Evolutionary conservation across 2,888 invertebrate species (phyloP), one percentile per base, ranked within the genome.

Genomic region (Aphelenchoides bicaudatus): DNA sequence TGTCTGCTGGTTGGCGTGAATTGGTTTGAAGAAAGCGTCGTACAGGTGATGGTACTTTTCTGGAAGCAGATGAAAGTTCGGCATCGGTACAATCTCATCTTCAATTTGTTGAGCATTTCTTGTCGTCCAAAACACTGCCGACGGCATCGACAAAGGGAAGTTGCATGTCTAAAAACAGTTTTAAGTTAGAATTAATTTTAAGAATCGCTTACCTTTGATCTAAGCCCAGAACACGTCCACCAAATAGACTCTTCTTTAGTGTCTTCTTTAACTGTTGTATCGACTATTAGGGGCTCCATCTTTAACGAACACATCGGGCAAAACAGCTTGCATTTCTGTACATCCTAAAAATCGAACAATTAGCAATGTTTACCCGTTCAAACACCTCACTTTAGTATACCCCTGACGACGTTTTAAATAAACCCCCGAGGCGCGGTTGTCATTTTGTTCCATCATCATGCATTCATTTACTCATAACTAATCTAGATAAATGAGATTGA

Each of bases 61-160:
- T 0, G 75, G 74, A 13, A 75, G 48, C n/a, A 58, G 28, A 8
- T 62, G 39, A 6, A 73, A 59, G 10, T 66, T 59, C 0, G 75
- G 75, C 23, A 65, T 59, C 0, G 76, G 76, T 16, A 68, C 57
- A 25, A 56, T 55, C 16, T 65, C 64, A 23, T 63, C 54, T 16
- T 54, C 39, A 8, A 58, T 63, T 19, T 76, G 66, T 1, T 62
- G 56, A 1, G 65, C 37, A 4, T 63, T 65, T 46, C 73, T 63
- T 5, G 50, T 61, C 19, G 68, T 65, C 65, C 73, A 71, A 49
- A 65, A 76, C 30, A 76, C 66, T 3, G 72, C 62, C 2, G 66
- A 47, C 2, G 76, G 76, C 66, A 75, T 67, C 37, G 69, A 67
- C 29, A 74, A 54, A 4, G 76, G 76, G 38, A 74, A 76, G 19